Evolutionary conservation across 2,113 vertebrate species (phyloP).

Genomic region (Nesogale talazaci): DNA sequence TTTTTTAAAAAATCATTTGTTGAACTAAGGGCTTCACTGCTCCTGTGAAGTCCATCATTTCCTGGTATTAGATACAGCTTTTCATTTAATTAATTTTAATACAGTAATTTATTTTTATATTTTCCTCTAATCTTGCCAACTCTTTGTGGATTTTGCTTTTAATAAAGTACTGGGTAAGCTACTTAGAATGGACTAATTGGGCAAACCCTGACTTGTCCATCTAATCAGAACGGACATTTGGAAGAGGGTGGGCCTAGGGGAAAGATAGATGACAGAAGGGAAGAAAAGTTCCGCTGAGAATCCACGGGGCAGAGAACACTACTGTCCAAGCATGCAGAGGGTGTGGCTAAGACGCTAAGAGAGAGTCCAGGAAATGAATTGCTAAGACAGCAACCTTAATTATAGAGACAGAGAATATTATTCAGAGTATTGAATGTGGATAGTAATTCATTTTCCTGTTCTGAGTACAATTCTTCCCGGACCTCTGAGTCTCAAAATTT

Average conservation of each 20-base stretch:
- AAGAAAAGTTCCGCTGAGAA: neutral
- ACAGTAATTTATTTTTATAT: constrained; percentile 85
- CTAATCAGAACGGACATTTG: constrained; percentile 76
- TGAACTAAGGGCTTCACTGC: constrained; percentile 78
- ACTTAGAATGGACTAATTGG: constrained; percentile 82
- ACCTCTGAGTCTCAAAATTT: neutral
- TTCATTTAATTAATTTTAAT: constrained; percentile 85
- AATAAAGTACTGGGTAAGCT: constrained; percentile 82
- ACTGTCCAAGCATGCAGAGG: neutral
- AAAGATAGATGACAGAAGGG: neutral
- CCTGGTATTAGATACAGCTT: constrained; percentile 82
- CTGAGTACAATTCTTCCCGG: neutral
- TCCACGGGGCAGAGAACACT: neutral
- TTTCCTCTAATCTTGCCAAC: constrained; percentile 83
- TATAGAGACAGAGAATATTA: neutral
- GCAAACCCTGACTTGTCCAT: constrained; percentile 78
- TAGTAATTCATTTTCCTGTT: neutral
- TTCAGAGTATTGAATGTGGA: neutral
- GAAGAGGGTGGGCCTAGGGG: neutral
- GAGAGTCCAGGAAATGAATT: constrained; percentile 32
- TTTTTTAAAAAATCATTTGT: constrained; percentile 77
- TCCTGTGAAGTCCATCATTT: constrained; percentile 80
- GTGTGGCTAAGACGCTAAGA: neutral
- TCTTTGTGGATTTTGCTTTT: constrained; percentile 81
- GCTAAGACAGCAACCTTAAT: constrained; percentile 9